A percentile compares a stretch with the other conserved stretches of the same genome.
Conservation (phyloP, 2,888 invertebrate species). For the Leptinotarsa haldemani region DNA sequence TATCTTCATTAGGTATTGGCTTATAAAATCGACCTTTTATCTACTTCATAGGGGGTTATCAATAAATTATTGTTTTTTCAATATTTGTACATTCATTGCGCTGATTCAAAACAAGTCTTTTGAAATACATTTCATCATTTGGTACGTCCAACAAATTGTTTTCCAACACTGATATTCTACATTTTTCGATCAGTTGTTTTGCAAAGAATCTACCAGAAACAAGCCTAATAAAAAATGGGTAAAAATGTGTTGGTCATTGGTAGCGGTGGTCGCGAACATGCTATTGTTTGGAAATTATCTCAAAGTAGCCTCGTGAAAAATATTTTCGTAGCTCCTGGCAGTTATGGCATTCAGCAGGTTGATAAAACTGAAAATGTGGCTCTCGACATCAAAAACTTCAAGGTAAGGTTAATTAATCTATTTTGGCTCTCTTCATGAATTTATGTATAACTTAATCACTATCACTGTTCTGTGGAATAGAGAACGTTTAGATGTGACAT, state of each 20-base stretch:
- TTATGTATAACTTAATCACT: neutral
- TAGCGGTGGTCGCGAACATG: slow-evolving; percentile 95
- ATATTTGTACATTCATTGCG: neutral
- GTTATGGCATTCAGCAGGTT: slow-evolving; percentile 82
- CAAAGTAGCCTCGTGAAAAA: slow-evolving; percentile 79
- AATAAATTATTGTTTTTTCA: slow-evolving; percentile 7
- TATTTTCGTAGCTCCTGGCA: slow-evolving; percentile 90
- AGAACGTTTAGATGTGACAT: too few species aligned
- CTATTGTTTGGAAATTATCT: slow-evolving; percentile 92
- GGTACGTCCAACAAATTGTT: slow-evolving; percentile 5
- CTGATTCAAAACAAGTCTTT: slow-evolving; percentile 6
- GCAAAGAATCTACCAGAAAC: neutral
- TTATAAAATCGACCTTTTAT: slow-evolving; percentile 7
- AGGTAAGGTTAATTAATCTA: slow-evolving; percentile 68
- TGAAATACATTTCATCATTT: slow-evolving; percentile 4
- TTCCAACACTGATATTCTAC: neutral
- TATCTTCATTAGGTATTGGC: too few species aligned
- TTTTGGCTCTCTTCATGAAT: neutral
- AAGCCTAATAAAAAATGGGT: slow-evolving; percentile 53
- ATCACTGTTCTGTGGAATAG: too few species aligned
- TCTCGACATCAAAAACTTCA: slow-evolving; percentile 76
- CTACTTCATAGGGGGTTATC: slow-evolving; percentile 14
- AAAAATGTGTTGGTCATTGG: slow-evolving; percentile 86
- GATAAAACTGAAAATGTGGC: slow-evolving; percentile 77
- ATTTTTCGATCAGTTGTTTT: neutral